A percentile compares a stretch with the other conserved stretches of the same genome.
Evolutionary conservation across 2,797 vertebrate species (phyloP).

Genomic region (Enteromius argenteus): DNA sequence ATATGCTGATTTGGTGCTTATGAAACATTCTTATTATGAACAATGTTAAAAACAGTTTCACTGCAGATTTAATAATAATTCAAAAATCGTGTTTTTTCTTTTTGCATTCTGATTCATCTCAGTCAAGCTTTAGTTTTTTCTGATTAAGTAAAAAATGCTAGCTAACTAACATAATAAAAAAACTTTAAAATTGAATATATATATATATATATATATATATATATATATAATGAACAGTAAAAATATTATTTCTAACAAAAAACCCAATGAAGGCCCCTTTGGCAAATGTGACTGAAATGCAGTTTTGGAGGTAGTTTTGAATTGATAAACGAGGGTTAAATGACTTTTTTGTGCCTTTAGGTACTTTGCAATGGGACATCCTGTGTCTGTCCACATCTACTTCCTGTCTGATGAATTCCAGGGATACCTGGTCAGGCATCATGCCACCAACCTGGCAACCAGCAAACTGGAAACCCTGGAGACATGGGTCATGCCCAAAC

Average conservation of each 20-base stretch:
- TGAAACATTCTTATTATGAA: not conserved
- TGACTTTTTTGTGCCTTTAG: conserved; percentile 71
- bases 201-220: not conserved
- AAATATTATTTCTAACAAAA: not conserved
- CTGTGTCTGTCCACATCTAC: conserved; percentile 93
- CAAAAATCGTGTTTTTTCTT: no score
- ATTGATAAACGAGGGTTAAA: not conserved
- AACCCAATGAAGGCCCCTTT: not conserved
- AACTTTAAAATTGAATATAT: not conserved
- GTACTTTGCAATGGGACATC: conserved; percentile 95
- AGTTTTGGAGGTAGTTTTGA: not conserved
- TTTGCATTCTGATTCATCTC: no score
- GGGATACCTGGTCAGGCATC: conserved; percentile 93
- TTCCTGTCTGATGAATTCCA: conserved; percentile 97
- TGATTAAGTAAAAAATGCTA: no score
- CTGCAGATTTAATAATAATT: not conserved
- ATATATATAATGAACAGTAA: not conserved
- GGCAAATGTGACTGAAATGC: not conserved
- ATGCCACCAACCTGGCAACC: conserved; percentile 93
- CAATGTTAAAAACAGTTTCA: not conserved
- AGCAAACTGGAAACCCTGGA: conserved; percentile 97
- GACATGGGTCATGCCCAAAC: conserved; percentile 95
- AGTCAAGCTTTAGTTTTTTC: no score
- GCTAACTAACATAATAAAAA: no score
- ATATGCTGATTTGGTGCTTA: not conserved